Percentiles rank a stretch among this genome's conserved stretches.
These are phyloP conservation scores for Emydura subglobosa DNA, from an alignment of 2,113 vertebrate genomes.

Conservation along the genomic window DNA sequence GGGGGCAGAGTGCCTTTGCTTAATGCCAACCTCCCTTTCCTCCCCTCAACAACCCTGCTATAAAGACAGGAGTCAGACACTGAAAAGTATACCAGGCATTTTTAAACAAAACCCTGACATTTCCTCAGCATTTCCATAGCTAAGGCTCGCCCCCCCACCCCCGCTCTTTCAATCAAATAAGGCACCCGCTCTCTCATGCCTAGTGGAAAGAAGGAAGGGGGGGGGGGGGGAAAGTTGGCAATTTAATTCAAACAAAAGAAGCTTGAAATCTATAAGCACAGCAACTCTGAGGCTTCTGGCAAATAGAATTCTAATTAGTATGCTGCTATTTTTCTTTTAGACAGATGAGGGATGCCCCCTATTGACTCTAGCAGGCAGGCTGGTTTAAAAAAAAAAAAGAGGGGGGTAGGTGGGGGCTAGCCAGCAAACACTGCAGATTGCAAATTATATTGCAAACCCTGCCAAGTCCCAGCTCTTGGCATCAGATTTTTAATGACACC, in stretches of 20 bases:
- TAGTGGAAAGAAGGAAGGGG: conserved; percentile 76
- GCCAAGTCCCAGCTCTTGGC: conserved; percentile 89
- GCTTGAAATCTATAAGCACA: conserved; percentile 87
- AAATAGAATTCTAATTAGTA: conserved; percentile 93
- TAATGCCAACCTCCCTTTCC: conserved; percentile 70
- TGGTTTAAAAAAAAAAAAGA: conserved; percentile 81
- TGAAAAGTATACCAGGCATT: conserved; percentile 84
- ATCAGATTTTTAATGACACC: conserved; percentile 90
- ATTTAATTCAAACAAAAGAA: conserved; percentile 91
- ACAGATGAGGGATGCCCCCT: conserved; percentile 99
- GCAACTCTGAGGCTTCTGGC: conserved; percentile 84
- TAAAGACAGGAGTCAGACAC: conserved; percentile 80
- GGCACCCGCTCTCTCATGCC: conserved; percentile 79
- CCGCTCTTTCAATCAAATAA: conserved; percentile 80
- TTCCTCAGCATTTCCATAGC: conserved; percentile 79
- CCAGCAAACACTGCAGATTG: conserved; percentile 88
- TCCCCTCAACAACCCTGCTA: conserved; percentile 68
- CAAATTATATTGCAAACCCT: conserved; percentile 92
- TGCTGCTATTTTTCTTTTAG: conserved; percentile 97
- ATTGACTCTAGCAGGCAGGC: conserved; percentile 96
- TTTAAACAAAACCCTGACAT: conserved; percentile 83
- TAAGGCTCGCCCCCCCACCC: conserved; percentile 60
- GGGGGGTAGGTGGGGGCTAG: conserved; percentile 78
- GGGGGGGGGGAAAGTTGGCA: conserved; percentile 79
- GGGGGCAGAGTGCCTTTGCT: conserved; percentile 55